Base-by-base conservation (phyloP, 2,888 invertebrate genomes). In the Caenorhabditis japonica region DNA sequence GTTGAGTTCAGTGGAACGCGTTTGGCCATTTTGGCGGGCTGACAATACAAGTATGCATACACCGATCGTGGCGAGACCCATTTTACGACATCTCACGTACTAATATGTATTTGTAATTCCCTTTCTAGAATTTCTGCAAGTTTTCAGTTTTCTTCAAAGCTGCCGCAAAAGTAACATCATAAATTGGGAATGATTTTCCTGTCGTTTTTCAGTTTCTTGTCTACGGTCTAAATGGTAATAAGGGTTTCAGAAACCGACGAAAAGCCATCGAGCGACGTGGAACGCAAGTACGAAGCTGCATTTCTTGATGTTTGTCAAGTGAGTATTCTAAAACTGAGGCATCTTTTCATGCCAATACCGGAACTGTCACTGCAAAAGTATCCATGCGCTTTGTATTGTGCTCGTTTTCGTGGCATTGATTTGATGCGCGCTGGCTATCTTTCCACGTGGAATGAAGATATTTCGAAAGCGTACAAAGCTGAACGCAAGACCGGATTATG, bases 221-320 rank as follows among this genome's bases (percentile, higher is more conserved):
- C n/a, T n/a, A n/a, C n/a, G n/a, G n/a, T n/a, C n/a, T n/a, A n/a
- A n/a, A n/a, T n/a, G n/a, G n/a, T n/a, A n/a, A n/a, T n/a, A n/a
- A n/a, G n/a, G n/a, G n/a, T 56, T 4, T 17, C 25, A 0, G 55
- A 64, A 49, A 34, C 38, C 13, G 27, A 15, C 13, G 62, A 55
- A 0, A 15, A 27, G 12, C n/a, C 25, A 1, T 21, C 44, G 4
- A 3, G 19, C 12, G 62, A 64, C 8, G 15, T 1, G 12, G 55
- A 64, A 3, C 64, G 64, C 2, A 34, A 23, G n/a, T 64, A 64
- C 19, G 41, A 56, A 34, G 55, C 56, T 3, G 64, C 64, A 4
- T 64, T 64, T 17, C 41, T 64, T 8, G 64, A 64, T n/a, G 21
- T 30, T 10, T 34, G 41, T 4, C 55, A 64, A 34, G 30, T 56